phyloP scores from a whole-genome alignment of 1,140 invertebrate species.

The Pectinophora gossypiella region DNA sequence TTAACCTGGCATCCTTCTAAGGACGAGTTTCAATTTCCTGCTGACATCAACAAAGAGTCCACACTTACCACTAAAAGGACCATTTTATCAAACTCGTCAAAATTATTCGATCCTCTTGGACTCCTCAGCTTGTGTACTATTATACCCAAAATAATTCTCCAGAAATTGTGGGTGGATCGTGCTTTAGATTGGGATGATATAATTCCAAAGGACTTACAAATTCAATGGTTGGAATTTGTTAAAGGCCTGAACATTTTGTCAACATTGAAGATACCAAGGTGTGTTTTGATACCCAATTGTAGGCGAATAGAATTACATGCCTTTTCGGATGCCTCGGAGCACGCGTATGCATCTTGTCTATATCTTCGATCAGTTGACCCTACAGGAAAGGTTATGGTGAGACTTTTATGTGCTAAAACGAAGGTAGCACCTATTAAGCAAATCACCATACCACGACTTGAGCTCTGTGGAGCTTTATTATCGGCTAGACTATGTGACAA shows the following conservation, averaged over 20 bases:
- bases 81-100: not conserved
- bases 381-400: too few relatives aligned
- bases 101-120: not conserved
- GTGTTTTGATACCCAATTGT: not conserved
- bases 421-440: too few relatives aligned
- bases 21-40: not conserved
- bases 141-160: too few relatives aligned
- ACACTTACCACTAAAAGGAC: not conserved
- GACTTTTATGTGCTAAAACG: too few relatives aligned
- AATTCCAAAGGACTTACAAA: not conserved
- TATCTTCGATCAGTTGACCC: too few relatives aligned
- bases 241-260: not conserved
- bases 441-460: too few relatives aligned
- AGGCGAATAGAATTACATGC: not conserved
- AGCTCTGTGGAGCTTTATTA: too few relatives aligned
- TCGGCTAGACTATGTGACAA: too few relatives aligned
- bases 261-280: not conserved
- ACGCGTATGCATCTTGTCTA: too few relatives aligned
- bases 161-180: not conserved
- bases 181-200: not conserved
- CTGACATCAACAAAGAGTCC: not conserved
- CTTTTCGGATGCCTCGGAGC: too few relatives aligned
- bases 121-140: not conserved
- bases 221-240: not conserved
- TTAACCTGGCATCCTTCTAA: not conserved